phyloP scores from a whole-genome alignment of 2,797 vertebrate species.

The Lithobates sylvaticus region DNA sequence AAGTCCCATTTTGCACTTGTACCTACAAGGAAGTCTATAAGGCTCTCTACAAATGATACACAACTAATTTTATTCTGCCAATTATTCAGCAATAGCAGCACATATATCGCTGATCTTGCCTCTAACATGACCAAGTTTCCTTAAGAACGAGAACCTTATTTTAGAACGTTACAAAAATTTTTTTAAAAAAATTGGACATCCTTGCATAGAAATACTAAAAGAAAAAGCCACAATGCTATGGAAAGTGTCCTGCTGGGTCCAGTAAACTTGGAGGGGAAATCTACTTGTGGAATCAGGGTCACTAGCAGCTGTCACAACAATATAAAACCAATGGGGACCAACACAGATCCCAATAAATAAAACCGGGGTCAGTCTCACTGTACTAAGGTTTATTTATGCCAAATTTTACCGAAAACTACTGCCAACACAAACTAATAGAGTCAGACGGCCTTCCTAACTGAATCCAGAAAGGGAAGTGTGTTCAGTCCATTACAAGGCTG shows the following conservation, averaged over 20 bases:
- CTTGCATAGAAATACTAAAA: background rate
- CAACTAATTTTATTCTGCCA: no score
- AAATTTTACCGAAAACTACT: background rate
- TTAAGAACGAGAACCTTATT: background rate
- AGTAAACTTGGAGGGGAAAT: background rate
- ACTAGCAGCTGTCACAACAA: constrained; percentile 1
- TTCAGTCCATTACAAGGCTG: background rate
- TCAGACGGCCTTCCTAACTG: background rate
- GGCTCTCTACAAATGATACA: no score
- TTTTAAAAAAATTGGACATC: background rate
- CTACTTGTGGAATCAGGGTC: background rate
- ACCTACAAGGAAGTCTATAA: no score
- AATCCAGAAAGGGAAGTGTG: background rate
- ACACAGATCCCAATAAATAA: background rate
- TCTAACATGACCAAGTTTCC: no score
- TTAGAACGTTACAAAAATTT: background rate
- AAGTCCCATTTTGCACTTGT: no score
- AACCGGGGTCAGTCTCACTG: background rate
- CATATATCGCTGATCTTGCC: no score
- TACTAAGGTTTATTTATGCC: background rate
- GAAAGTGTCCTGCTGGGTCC: background rate
- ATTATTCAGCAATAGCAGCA: no score
- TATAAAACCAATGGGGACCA: background rate
- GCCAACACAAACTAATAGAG: background rate
- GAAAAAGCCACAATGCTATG: background rate